Evolutionary conservation across 2,797 vertebrate species (phyloP).

Genomic region (Rhynchonycteris naso): DNA sequence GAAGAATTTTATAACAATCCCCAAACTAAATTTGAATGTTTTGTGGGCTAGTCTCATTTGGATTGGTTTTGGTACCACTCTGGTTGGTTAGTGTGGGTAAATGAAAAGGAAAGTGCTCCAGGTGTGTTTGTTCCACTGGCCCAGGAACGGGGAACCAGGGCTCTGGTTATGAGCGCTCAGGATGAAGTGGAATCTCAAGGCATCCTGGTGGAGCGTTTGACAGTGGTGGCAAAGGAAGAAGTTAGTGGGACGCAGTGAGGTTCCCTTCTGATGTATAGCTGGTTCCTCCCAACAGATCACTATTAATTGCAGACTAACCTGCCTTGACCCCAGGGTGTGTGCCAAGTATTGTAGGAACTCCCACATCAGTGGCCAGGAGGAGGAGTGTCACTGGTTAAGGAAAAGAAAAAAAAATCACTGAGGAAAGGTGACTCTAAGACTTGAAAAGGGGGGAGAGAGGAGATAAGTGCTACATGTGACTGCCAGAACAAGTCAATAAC

Average conservation of each 20-base stretch:
- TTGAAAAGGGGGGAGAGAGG: neutral
- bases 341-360: neutral
- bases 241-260: neutral
- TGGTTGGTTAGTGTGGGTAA: neutral
- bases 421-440: neutral
- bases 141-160: neutral
- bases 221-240: neutral
- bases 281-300: neutral
- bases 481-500: slow-evolving; percentile 60
- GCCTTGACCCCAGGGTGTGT: neutral
- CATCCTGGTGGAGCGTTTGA: neutral
- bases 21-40: neutral
- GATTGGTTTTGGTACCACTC: neutral
- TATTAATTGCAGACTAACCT: neutral
- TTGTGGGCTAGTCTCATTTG: neutral
- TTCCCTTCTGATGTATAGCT: neutral
- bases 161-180: too few species aligned
- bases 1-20: neutral
- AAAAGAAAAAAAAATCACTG: neutral
- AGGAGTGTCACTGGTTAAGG: neutral
- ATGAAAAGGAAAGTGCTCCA: neutral
- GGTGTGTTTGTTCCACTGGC: neutral
- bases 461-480: neutral
- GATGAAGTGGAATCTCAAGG: neutral
- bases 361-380: neutral